Conservation (phyloP, 1,140 invertebrate genomes). For the Leptinotarsa defecta region DNA sequence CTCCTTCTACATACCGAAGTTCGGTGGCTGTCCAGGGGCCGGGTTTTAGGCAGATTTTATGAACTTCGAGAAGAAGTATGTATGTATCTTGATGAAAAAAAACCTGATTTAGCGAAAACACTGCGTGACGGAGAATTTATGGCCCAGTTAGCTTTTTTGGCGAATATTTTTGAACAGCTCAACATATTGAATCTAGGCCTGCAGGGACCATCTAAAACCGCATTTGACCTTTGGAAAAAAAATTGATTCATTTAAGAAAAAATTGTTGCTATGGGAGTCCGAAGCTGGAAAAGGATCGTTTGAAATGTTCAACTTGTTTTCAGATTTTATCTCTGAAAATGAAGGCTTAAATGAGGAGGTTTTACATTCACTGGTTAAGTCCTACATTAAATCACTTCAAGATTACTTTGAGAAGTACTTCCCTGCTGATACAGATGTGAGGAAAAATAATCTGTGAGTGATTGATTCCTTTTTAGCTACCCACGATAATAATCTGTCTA, state of each 20-base stretch:
- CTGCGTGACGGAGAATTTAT: not conserved
- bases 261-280: constrained; percentile 14
- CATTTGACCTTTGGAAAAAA: constrained; percentile 16
- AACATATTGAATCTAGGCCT: constrained; percentile 14
- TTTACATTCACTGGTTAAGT: not conserved
- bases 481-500: constrained; percentile 13
- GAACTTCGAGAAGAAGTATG: constrained; percentile 20
- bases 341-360: not conserved
- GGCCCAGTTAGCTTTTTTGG: constrained; percentile 13
- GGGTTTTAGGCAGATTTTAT: constrained; percentile 19
- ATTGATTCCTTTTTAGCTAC: constrained; percentile 13
- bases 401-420: constrained; percentile 11
- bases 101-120: not conserved
- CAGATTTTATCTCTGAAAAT: constrained; percentile 7
- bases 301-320: constrained; percentile 2
- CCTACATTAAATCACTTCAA: not conserved
- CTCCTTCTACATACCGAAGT: constrained; percentile 26
- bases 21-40: constrained; percentile 30
- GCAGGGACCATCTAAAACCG: not conserved
- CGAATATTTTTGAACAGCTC: constrained; percentile 10
- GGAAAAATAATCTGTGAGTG: not conserved
- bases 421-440: constrained; percentile 11
- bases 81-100: constrained; percentile 16
- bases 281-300: constrained; percentile 15
- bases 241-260: constrained; percentile 16